phyloP scores from a whole-genome alignment of 1,140 invertebrate species.

The Pantala flavescens region DNA sequence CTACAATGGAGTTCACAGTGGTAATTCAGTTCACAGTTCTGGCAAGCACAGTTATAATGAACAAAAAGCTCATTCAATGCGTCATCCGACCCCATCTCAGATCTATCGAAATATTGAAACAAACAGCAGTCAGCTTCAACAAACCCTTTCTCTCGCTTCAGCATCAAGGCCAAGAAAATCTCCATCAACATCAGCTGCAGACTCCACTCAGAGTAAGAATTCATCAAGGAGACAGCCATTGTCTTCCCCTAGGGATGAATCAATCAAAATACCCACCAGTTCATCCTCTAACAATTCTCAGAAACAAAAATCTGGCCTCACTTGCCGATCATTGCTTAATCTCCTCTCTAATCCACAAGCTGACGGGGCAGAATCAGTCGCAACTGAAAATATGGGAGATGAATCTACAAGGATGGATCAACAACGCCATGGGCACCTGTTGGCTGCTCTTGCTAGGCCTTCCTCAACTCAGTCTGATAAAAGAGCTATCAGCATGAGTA shows the following conservation, averaged over 20 bases:
- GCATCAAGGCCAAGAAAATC: not conserved
- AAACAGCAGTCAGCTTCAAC: not conserved
- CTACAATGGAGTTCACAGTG: not conserved
- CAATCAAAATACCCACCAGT: not conserved
- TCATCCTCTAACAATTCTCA: not conserved
- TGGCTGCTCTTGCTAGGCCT: not conserved
- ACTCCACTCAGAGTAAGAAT: not conserved
- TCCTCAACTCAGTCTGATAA: not conserved
- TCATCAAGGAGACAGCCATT: not conserved
- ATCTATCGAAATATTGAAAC: not conserved
- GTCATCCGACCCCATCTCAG: not conserved
- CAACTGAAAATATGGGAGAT: not conserved
- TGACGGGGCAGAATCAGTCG: not conserved
- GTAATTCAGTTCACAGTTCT: not conserved
- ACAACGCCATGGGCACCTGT: not conserved
- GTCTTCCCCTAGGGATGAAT: not conserved
- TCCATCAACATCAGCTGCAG: not conserved
- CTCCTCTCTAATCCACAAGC: not conserved
- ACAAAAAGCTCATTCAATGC: not conserved
- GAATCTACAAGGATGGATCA: not conserved
- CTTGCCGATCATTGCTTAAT: not conserved
- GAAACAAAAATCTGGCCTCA: not conserved
- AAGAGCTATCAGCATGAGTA: not conserved
- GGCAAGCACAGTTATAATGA: not conserved
- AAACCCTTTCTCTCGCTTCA: not conserved